phyloP scores from a whole-genome alignment of 2,888 invertebrate species.

The Agrotis clavis region DNA sequence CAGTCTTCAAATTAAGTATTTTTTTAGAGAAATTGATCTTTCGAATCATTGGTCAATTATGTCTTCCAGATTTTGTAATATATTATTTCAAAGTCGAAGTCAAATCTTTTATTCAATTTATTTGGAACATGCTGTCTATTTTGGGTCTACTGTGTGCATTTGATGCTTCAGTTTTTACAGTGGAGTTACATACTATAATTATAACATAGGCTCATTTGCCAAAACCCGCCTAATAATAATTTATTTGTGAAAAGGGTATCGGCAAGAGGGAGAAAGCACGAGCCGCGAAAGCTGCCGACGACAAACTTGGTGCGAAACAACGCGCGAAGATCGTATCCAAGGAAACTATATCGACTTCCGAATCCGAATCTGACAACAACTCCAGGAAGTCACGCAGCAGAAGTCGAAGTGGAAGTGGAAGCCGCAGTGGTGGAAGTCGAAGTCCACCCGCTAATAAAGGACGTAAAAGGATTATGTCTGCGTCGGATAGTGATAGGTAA shows the following conservation, averaged over 20 bases:
- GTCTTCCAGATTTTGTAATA: no score
- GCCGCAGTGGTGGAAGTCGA: constrained; percentile 78
- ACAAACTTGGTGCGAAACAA: constrained; percentile 95
- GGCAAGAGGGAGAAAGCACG: constrained; percentile 83
- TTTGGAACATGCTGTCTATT: no score
- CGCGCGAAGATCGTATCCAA: constrained; percentile 97
- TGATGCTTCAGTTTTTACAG: no score
- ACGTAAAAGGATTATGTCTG: constrained; percentile 92
- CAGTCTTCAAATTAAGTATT: no score
- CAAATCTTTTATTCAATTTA: no score
- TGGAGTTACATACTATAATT: no score
- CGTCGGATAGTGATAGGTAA: constrained; percentile 91
- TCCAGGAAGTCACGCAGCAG: constrained; percentile 78
- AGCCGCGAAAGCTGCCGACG: constrained; percentile 87
- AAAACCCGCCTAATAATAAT: not conserved
- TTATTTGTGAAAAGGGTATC: constrained; percentile 80
- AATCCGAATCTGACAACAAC: constrained; percentile 93
- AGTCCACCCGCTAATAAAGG: constrained; percentile 86
- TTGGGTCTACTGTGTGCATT: no score
- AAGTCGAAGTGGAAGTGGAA: constrained; percentile 75
- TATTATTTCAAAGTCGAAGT: no score
- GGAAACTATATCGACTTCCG: constrained; percentile 98
- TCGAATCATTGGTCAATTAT: no score
- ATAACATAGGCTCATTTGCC: no score
- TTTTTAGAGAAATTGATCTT: no score